phyloP scores from a whole-genome alignment of 2,113 vertebrate genomes.

The Fregetta grallaria region DNA sequence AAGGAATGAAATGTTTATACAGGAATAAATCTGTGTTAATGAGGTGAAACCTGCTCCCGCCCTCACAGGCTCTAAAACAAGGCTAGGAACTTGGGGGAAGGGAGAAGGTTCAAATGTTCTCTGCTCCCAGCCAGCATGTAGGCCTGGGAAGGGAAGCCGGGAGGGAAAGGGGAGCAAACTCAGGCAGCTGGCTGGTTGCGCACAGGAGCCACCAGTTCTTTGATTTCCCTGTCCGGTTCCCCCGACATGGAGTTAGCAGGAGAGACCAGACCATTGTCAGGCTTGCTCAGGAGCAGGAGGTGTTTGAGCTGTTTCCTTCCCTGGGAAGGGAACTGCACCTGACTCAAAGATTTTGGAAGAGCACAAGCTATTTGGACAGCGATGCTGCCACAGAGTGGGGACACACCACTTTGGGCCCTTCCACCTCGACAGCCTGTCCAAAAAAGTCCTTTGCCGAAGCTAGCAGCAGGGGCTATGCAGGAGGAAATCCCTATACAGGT shows the following conservation, averaged over 20 bases:
- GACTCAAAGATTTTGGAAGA: neutral
- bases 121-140: neutral
- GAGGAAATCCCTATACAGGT: neutral
- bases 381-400: neutral
- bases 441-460: neutral
- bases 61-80: neutral
- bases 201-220: neutral
- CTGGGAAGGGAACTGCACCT: neutral
- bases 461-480: neutral
- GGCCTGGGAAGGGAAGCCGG: neutral
- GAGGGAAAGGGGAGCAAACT: neutral
- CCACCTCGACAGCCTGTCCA: neutral
- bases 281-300: neutral
- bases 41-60: neutral
- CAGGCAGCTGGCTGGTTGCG: neutral
- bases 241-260: neutral
- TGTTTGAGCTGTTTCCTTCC: neutral
- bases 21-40: conserved; percentile 51
- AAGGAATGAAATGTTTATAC: conserved; percentile 43
- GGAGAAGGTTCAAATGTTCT: accelerated
- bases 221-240: neutral
- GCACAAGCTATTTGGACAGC: accelerated
- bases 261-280: neutral
- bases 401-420: neutral
- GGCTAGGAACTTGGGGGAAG: neutral